Conservation (phyloP, 2,797 vertebrate species). For the Protosalanx chinensis region DNA sequence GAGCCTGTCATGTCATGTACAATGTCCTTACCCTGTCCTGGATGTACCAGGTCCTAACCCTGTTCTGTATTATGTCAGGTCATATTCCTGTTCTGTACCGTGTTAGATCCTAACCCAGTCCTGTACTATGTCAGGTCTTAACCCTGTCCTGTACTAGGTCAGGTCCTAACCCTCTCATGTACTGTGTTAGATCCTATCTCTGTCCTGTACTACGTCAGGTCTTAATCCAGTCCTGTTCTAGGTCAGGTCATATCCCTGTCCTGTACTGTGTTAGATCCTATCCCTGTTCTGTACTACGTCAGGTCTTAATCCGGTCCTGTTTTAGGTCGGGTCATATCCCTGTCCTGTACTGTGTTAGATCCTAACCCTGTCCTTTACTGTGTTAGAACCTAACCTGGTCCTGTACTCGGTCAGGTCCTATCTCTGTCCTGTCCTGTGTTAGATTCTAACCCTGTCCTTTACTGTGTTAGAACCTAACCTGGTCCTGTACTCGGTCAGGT, state of each 20-base stretch:
- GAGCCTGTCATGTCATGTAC: too few species aligned
- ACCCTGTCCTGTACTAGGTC: too few species aligned
- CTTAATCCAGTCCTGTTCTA: neutral
- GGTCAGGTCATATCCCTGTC: neutral
- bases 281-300: neutral
- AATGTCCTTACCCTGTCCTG: too few species aligned
- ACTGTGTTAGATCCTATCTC: too few species aligned
- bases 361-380: neutral
- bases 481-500: neutral
- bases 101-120: too few species aligned
- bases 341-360: neutral
- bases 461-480: neutral
- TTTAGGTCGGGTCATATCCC: neutral
- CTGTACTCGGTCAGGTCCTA: too few species aligned
- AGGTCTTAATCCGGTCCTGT: neutral
- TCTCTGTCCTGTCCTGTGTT: neutral
- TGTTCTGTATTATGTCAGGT: too few species aligned
- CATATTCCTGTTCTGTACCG: too few species aligned
- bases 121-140: too few species aligned
- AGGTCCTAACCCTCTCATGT: too few species aligned
- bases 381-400: neutral
- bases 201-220: neutral
- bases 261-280: neutral
- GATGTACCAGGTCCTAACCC: too few species aligned
- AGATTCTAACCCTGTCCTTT: neutral